These are phyloP conservation scores for Zoanthus sociatus DNA, from an alignment of 92 coral and sea anemone species.

Conservation along the genomic window DNA sequence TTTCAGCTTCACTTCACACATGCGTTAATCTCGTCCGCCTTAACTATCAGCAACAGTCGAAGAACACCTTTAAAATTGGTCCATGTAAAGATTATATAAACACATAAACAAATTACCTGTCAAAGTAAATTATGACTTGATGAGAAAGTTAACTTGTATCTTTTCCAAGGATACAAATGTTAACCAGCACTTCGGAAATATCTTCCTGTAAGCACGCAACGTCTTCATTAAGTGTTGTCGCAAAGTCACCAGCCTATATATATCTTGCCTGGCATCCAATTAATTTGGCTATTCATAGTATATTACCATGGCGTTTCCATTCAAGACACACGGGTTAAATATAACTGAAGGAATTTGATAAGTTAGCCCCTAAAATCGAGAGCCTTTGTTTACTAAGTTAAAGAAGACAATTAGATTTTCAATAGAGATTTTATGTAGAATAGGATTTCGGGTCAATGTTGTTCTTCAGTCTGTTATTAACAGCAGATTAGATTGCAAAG, in stretches of 20 bases:
- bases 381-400: conserved; percentile 16
- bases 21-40: conserved; percentile 1
- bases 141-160: not conserved
- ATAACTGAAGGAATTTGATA: conserved; percentile 41
- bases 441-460: conserved; percentile 31
- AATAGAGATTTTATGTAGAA: conserved; percentile 23
- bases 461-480: not conserved
- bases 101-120: conserved; percentile 23
- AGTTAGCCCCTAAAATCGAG: conserved; percentile 27
- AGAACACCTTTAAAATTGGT: not conserved
- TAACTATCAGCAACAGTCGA: conserved; percentile 15
- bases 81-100: not conserved
- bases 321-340: conserved; percentile 7
- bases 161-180: not conserved
- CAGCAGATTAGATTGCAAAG: conserved; percentile 7
- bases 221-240: not conserved
- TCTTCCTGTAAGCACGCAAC: not conserved
- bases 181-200: not conserved
- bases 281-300: conserved; percentile 20
- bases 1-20: conserved; percentile 37
- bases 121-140: conserved; percentile 19
- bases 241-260: conserved; percentile 3
- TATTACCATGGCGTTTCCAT: conserved; percentile 32
- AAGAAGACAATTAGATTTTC: conserved; percentile 7
- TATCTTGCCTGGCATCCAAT: conserved; percentile 1